Evolutionary conservation across 2,888 invertebrate genomes (phyloP), one percentile per base, ranked within the genome.

Genomic region (Drosophila lutescens): DNA sequence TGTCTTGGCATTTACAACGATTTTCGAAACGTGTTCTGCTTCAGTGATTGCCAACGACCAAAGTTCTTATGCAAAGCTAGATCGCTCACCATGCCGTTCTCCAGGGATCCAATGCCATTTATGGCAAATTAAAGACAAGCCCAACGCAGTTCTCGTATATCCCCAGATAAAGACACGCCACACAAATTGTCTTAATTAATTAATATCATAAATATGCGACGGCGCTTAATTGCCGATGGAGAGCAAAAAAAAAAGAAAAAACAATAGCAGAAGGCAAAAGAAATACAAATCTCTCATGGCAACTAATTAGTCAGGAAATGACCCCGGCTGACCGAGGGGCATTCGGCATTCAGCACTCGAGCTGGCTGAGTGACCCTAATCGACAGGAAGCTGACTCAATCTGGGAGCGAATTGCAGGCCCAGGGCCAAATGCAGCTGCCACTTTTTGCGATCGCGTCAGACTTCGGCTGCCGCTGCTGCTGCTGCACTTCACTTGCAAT

Each of bases 271-370:
- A 23, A 26, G 20, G 56, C 56, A 59, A 60, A 61, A 26, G 40
- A 65, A 58, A 60, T 59, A 51, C 43, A 43, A 78, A 68, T 70
- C 74, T 74, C 74, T 74, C 74, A 87, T 88, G 89, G 67, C 74
- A 69, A 88, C 86, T 88, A 90, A 91, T 91, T 90, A 90, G 90
- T 77, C 89, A 90, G 91, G 90, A 90, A 90, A 90, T 90, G 91
- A 90, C 91, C 91, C 85, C 89, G 80, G 77, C 82, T 85, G 83
- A 84, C 83, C 83, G 88, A 81, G 77, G 57, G 38, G 74, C 34
- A 43, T 36, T 61, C 36, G 40, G 30, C 59, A 40, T 40, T 41
- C 57, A 57, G 20, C 20, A 43, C 5, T 26, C 43, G 6, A 12
- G 58, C 49, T 40, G 40, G 69, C 87, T 86, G 87, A 88, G 46